Conservation (phyloP, 53 echinoderm and acorn worm species). For the Echinometra lucunter region DNA sequence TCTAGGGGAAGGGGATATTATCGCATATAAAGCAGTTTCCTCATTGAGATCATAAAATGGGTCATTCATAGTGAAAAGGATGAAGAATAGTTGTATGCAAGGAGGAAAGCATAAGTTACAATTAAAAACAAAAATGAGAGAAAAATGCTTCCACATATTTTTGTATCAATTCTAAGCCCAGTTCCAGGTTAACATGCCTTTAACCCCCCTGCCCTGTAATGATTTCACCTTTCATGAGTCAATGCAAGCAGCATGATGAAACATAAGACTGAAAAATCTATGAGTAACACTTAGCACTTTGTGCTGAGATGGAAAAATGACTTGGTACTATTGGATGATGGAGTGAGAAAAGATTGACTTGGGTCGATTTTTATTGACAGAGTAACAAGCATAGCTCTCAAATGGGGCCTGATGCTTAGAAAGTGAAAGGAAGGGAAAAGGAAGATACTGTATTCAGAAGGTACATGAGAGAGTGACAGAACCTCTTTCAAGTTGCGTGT, state of each 20-base stretch:
- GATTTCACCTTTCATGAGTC: slow-evolving; percentile 54
- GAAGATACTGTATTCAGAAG: neutral
- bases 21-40: neutral
- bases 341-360: slow-evolving; percentile 64
- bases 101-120: neutral
- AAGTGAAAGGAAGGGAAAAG: neutral
- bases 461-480: slow-evolving; percentile 20
- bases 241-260: slow-evolving; percentile 40
- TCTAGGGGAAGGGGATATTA: no score
- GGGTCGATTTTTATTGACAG: slow-evolving; percentile 67
- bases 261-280: slow-evolving; percentile 63
- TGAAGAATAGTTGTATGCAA: neutral
- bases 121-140: neutral
- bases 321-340: slow-evolving; percentile 16
- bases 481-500: slow-evolving; percentile 17
- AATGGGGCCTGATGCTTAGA: slow-evolving; percentile 45
- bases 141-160: neutral
- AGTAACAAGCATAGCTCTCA: slow-evolving; percentile 58
- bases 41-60: neutral
- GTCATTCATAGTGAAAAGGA: neutral
- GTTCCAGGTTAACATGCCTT: slow-evolving; percentile 11
- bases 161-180: neutral
- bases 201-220: slow-evolving; percentile 37
- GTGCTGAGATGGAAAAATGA: slow-evolving; percentile 64
- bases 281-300: slow-evolving; percentile 69